These are phyloP conservation scores for Macrophya alboannulata DNA, from an alignment of 2,888 invertebrate species.

Conservation along the genomic window DNA sequence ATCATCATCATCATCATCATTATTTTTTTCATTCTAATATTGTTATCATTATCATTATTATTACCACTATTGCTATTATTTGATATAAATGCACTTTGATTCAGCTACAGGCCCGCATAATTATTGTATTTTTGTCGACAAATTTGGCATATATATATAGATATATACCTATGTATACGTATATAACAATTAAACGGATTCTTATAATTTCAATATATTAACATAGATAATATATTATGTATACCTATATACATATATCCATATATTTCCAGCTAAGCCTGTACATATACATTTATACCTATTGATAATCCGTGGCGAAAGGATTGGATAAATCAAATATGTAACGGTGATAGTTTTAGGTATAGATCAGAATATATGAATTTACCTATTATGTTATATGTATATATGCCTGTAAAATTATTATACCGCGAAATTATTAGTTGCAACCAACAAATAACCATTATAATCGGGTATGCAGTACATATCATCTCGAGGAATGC, in stretches of 20 bases:
- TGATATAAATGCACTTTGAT: constrained; percentile 46
- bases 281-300: not conserved
- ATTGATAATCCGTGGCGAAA: not conserved
- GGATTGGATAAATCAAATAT: constrained; percentile 15
- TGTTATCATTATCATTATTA: not conserved
- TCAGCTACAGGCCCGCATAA: constrained; percentile 16
- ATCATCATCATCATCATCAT: not conserved
- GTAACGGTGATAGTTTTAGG: not conserved
- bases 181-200: constrained; percentile 22
- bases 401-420: not conserved
- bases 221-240: constrained; percentile 20
- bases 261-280: not conserved
- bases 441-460: not conserved
- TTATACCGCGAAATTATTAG: not conserved
- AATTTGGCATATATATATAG: no score
- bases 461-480: not conserved
- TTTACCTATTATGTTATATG: not conserved
- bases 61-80: not conserved
- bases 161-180: no score
- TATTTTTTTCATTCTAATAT: not conserved
- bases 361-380: not conserved
- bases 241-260: not conserved
- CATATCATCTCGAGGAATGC: not conserved
- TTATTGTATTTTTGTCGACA: not conserved
- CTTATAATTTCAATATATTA: constrained; percentile 37